phyloP scores from a whole-genome alignment of 53 echinoderm and acorn worm genomes.

The Antedon mediterranea region DNA sequence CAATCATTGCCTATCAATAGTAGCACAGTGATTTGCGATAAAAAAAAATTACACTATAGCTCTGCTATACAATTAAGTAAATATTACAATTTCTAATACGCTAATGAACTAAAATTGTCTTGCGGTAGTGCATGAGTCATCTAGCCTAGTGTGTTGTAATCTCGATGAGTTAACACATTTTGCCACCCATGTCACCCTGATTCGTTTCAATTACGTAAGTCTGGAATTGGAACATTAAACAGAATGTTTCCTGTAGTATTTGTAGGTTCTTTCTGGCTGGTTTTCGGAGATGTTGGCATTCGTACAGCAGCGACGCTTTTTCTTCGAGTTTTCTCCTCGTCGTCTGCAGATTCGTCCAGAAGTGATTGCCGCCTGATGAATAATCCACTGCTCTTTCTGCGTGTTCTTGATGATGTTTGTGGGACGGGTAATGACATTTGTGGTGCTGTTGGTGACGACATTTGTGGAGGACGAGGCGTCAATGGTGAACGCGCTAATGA shows the following conservation, averaged over 20 bases:
- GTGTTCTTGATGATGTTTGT: constrained; percentile 8
- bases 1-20: no score
- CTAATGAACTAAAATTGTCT: no score
- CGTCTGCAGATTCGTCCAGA: constrained; percentile 7
- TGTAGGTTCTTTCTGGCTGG: constrained; percentile 10
- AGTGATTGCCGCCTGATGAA: constrained; percentile 35
- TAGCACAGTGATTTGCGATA: no score
- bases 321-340: constrained; percentile 25
- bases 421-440: not conserved
- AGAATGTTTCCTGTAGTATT: constrained; percentile 31
- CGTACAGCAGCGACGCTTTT: constrained; percentile 48
- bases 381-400: constrained; percentile 55
- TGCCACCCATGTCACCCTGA: not conserved
- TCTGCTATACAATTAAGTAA: no score
- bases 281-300: constrained; percentile 20
- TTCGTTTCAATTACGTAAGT: not conserved
- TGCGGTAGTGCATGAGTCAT: no score
- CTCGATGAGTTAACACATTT: no score
- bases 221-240: constrained; percentile 46
- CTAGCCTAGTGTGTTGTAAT: no score
- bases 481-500: constrained; percentile 15
- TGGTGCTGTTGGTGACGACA: constrained; percentile 1
- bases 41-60: no score
- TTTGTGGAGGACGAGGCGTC: constrained; percentile 13
- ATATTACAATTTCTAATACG: no score